Evolutionary conservation across 2,888 invertebrate species (phyloP), one percentile per base, ranked within the genome.

Genomic region (Drosophila algonquin): DNA sequence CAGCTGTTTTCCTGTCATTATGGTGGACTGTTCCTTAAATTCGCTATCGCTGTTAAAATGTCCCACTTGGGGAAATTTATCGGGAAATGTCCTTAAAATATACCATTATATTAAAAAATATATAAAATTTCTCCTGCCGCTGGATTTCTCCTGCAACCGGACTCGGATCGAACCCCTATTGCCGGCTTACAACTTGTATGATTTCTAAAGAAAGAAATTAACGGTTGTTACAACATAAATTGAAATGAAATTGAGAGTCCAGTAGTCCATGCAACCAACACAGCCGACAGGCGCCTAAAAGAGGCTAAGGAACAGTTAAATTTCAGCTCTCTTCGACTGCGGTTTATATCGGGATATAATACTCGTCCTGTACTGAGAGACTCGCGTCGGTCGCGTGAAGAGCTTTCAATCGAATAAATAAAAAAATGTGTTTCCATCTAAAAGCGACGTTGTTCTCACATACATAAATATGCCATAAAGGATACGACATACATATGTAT

Each of bases 271-370:
- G 40, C 40, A 40, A 45, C 70, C 14, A 44, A 35, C 35, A 24
- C n/a, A 18, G 46, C 46, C 35, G 40, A 14, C 46, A 44, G 10
- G 18, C 35, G 2, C 40, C 44, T 44, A 18, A 45, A 44, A 21
- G 48, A 45, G 30, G 30, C 35, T 53, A 54, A 44, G 18, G 54
- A 72, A 45, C 71, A 72, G 71, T 72, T 74, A 75, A 67, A 64
- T 72, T 74, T 72, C 71, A 74, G 71, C 74, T 72, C 71, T 72
- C 71, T 67, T 74, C 50, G 75, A 50, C 57, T 64, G 71, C 71
- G 71, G 71, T 72, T 72, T 72, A 58, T 45, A 30, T 65, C 54
- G 53, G 67, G 40, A 40, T 40, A 40, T 40, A 14, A 40, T 7
- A 40, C 30, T 54, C 74, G 74, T 57, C 57, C 57, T 44, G 24